phyloP scores from a whole-genome alignment of 2,797 vertebrate genomes.

The Gouania willdenowi region DNA sequence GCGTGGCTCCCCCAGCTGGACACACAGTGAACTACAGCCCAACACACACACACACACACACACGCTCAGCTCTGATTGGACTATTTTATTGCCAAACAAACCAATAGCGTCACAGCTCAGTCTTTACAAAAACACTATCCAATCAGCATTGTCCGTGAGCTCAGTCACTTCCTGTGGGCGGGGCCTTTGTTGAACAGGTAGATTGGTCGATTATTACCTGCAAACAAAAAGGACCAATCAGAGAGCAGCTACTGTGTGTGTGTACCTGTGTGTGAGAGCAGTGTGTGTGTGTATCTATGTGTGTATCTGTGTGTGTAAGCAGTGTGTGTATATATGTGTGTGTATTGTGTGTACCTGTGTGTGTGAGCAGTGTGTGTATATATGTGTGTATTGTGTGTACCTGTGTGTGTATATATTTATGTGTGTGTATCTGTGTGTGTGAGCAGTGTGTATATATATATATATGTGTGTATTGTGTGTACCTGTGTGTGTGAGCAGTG shows the following conservation, averaged over 20 bases:
- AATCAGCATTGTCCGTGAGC: no score
- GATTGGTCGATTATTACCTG: constrained; percentile 81
- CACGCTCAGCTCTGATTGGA: no score
- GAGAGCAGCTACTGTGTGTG: no score
- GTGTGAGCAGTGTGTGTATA: constrained; percentile 72
- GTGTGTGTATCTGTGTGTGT: not conserved
- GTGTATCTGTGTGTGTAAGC: no score
- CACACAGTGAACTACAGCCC: no score
- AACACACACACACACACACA: no score
- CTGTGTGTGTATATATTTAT: constrained; percentile 60
- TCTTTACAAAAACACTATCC: no score
- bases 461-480: not conserved
- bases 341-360: constrained; percentile 62
- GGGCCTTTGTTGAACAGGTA: constrained; percentile 85
- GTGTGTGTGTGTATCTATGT: not conserved
- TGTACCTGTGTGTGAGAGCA: no score
- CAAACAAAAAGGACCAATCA: not conserved
- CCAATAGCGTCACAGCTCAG: no score
- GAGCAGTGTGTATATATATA: not conserved
- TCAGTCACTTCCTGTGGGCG: constrained; percentile 66
- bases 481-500: not conserved
- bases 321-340: not conserved
- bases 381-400: no score
- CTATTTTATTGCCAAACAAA: no score
- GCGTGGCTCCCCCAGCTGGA: no score